A percentile compares a stretch with the other conserved stretches of the same genome.
phyloP scores from a whole-genome alignment of 2,113 vertebrate species.

The Carassius auratus region DNA sequence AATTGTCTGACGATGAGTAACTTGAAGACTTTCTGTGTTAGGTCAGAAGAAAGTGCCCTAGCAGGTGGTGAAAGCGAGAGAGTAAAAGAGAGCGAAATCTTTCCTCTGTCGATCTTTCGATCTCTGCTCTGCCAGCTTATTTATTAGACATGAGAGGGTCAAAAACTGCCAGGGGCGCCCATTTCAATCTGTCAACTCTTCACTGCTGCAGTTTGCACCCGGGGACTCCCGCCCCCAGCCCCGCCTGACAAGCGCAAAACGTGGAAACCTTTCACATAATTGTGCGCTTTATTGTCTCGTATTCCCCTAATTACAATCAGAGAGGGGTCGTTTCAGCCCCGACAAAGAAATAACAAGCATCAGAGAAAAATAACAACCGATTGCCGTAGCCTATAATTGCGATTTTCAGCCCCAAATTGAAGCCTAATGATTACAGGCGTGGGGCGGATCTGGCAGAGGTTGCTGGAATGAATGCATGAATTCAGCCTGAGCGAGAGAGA shows the following conservation, averaged over 20 bases:
- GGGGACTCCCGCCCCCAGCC: not conserved
- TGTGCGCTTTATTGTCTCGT: constrained; percentile 49
- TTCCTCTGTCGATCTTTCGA: constrained; percentile 33
- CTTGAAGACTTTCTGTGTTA: constrained; percentile 47
- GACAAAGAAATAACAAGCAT: constrained; percentile 60
- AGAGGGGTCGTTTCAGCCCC: constrained; percentile 37
- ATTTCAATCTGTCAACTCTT: constrained; percentile 49
- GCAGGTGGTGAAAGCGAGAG: constrained; percentile 32
- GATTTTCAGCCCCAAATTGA: constrained; percentile 67
- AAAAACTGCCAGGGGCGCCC: constrained; percentile 43
- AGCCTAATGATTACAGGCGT: constrained; percentile 63
- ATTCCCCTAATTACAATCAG: constrained; percentile 63
- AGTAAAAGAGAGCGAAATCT: not conserved
- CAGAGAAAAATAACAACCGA: constrained; percentile 56
- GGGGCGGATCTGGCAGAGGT: constrained; percentile 62
- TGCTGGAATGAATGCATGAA: constrained; percentile 38
- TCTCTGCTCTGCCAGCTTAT: constrained; percentile 52
- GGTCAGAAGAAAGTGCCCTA: constrained; percentile 51
- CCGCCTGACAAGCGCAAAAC: constrained; percentile 3
- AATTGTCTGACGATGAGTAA: constrained; percentile 57
- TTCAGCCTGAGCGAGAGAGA: not conserved
- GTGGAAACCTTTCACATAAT: constrained; percentile 55
- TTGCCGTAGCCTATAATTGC: constrained; percentile 63
- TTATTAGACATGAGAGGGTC: constrained; percentile 61
- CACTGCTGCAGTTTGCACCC: not conserved